Conservation (phyloP, 2,888 invertebrate species). For the Spilosoma lubricipeda region DNA sequence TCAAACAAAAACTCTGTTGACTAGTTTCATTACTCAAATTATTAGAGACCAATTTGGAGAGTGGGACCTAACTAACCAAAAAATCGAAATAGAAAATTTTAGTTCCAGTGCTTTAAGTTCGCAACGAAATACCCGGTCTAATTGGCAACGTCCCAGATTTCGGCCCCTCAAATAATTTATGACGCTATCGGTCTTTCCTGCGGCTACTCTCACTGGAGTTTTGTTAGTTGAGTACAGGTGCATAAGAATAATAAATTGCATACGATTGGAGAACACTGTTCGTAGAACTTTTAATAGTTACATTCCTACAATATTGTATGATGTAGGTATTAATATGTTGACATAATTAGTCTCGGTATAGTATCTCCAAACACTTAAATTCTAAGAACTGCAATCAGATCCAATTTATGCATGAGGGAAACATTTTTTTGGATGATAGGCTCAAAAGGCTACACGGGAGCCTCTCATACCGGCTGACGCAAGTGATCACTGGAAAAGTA, state of each 20-base stretch:
- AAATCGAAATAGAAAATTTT: not conserved
- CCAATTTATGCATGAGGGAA: not conserved
- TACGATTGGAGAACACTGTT: not conserved
- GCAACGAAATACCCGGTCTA: constrained; percentile 58
- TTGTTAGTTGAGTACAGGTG: constrained; percentile 20
- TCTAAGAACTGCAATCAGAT: not conserved
- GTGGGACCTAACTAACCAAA: not conserved
- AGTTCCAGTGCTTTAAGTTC: constrained; percentile 40
- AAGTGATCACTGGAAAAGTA: too few relatives aligned
- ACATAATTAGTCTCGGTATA: too few relatives aligned
- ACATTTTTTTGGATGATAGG: too few relatives aligned
- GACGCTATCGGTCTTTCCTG: constrained; percentile 39
- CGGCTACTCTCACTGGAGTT: constrained; percentile 28
- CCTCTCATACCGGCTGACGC: too few relatives aligned
- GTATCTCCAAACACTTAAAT: not conserved
- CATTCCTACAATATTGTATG: not conserved
- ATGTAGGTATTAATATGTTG: not conserved
- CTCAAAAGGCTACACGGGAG: too few relatives aligned
- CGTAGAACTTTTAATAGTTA: not conserved
- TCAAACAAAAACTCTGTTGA: not conserved
- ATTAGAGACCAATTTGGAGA: not conserved
- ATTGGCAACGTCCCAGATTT: constrained; percentile 65
- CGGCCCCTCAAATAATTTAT: constrained; percentile 63
- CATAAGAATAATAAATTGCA: constrained; percentile 22
- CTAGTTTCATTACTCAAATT: not conserved